phyloP scores from a whole-genome alignment of 92 coral and sea anemone species.

The Anthopleura xanthogrammica region DNA sequence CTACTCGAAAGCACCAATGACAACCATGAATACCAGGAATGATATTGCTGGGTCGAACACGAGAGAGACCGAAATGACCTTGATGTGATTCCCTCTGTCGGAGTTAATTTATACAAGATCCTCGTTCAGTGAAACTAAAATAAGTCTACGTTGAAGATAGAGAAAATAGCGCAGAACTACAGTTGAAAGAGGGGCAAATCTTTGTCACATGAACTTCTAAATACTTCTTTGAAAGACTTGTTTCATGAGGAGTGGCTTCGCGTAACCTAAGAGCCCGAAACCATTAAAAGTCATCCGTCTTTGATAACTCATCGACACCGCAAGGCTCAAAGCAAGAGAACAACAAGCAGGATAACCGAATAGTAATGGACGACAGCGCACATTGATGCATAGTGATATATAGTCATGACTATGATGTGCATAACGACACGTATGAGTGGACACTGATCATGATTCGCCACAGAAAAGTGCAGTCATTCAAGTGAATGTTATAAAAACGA shows the following conservation, averaged over 20 bases:
- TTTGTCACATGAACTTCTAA: too few species aligned
- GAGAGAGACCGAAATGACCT: constrained; percentile 4
- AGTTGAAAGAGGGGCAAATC: too few species aligned
- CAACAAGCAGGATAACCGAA: not conserved
- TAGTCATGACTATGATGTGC: not conserved
- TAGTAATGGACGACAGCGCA: not conserved
- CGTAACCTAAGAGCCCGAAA: too few species aligned
- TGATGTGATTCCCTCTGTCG: not conserved
- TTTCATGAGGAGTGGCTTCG: too few species aligned
- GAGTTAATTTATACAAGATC: too few species aligned
- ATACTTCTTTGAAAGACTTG: too few species aligned
- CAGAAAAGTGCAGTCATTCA: too few species aligned
- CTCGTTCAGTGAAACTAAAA: not conserved
- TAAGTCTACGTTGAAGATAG: not conserved
- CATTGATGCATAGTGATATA: not conserved
- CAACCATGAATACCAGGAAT: constrained; percentile 9
- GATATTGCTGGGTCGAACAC: not conserved
- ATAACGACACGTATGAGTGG: not conserved
- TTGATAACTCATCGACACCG: too few species aligned
- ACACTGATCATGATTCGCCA: too few species aligned
- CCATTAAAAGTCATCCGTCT: too few species aligned
- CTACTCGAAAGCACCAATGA: constrained; percentile 14
- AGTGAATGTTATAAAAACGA: too few species aligned
- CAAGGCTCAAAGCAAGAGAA: not conserved
- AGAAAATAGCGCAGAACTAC: not conserved